A percentile compares a stretch with the other conserved stretches of the same genome.
Evolutionary conservation across 2,113 vertebrate species (phyloP).

Genomic region (Heterochromis multidens): DNA sequence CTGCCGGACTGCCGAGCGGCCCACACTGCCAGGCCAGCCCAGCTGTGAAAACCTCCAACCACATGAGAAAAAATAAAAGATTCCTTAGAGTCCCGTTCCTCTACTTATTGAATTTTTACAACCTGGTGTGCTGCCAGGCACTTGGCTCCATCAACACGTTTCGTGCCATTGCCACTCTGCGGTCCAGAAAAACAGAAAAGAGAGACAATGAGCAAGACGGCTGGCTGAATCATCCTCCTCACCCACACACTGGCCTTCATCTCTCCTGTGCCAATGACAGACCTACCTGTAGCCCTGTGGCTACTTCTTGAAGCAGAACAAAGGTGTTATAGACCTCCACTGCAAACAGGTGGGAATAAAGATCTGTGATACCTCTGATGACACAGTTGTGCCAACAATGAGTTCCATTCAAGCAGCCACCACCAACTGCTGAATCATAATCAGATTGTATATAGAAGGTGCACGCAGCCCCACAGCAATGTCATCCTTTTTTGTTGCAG

Average conservation of each 20-base stretch:
- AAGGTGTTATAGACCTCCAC: constrained; percentile 28
- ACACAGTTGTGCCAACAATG: not conserved
- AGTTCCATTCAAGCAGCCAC: not conserved
- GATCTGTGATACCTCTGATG: not conserved
- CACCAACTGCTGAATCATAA: constrained; percentile 2
- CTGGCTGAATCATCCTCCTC: constrained; percentile 29
- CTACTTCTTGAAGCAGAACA: constrained; percentile 18
- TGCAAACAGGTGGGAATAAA: not conserved
- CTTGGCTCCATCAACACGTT: constrained; percentile 31
- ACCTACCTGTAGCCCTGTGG: constrained; percentile 11
- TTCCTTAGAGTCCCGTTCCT: constrained; percentile 57
- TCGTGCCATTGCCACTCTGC: constrained; percentile 33
- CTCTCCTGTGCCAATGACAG: not conserved
- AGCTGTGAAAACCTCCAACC: constrained; percentile 62
- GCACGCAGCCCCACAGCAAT: rapidly evolving
- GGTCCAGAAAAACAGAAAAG: constrained; percentile 42
- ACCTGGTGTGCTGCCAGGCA: constrained; percentile 51
- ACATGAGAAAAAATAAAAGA: constrained; percentile 53
- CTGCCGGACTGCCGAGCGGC: not conserved
- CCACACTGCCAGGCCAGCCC: constrained; percentile 5
- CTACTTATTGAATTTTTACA: constrained; percentile 64
- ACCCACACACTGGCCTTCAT: not conserved
- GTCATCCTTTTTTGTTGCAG: not conserved
- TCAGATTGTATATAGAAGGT: not conserved
- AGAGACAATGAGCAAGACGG: constrained; percentile 7